Percentiles rank a stretch among this genome's conserved stretches.
These are phyloP conservation scores for Ladona fulva DNA, from an alignment of 1,140 invertebrate genomes.

Conservation along the genomic window DNA sequence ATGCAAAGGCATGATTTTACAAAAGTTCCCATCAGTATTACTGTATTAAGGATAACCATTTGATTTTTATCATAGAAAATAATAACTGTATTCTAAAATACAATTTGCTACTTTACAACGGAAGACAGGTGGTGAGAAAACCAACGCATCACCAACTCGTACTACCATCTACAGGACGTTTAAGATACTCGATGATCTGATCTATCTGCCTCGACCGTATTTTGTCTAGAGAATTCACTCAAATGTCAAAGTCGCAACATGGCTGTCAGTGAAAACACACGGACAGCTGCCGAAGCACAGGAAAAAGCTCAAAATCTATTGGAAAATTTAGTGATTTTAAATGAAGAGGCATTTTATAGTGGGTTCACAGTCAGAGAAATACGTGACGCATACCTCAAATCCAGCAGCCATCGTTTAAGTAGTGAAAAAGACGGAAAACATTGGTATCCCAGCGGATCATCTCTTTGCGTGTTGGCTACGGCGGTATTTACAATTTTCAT, in stretches of 20 bases:
- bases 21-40: too few relatives aligned
- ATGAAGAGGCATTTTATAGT: slow-evolving; percentile 15
- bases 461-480: not conserved
- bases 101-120: too few relatives aligned
- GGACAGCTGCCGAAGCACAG: not conserved
- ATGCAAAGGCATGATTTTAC: too few relatives aligned
- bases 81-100: too few relatives aligned
- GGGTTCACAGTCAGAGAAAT: slow-evolving; percentile 3
- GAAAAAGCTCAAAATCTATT: slow-evolving; percentile 3
- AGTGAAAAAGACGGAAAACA: slow-evolving; percentile 7
- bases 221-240: not conserved
- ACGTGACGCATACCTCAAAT: slow-evolving; percentile 7
- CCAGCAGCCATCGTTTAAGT: not conserved
- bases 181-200: too few relatives aligned
- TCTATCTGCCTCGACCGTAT: not conserved
- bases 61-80: too few relatives aligned
- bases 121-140: too few relatives aligned
- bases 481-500: slow-evolving; percentile 9
- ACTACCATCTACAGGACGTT: too few relatives aligned
- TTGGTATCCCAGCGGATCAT: not conserved
- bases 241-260: slow-evolving; percentile 17
- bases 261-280: not conserved
- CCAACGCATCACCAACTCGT: too few relatives aligned
- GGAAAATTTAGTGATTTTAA: slow-evolving; percentile 15
- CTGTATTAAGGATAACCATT: too few relatives aligned